These are phyloP conservation scores for Dendrolimus houi DNA, from an alignment of 2,888 invertebrate genomes.

Conservation along the genomic window DNA sequence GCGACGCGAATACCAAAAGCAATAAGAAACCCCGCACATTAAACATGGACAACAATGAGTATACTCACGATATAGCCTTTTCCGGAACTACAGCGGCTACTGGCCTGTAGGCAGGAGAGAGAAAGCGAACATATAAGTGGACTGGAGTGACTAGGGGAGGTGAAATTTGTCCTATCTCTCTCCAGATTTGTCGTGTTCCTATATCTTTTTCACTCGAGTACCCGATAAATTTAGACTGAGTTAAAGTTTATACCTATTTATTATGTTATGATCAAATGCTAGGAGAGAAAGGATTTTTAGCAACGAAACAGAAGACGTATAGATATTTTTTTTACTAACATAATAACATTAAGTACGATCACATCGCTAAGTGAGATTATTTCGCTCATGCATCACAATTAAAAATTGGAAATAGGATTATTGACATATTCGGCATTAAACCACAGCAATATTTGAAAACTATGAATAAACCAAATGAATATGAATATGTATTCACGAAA, in stretches of 20 bases:
- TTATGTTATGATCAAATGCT: background rate
- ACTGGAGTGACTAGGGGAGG: constrained; percentile 58
- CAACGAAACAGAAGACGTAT: constrained; percentile 40
- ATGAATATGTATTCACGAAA: background rate
- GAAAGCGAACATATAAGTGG: constrained; percentile 76
- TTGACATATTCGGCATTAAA: background rate
- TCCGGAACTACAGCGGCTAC: constrained; percentile 94
- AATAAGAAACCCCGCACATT: constrained; percentile 33
- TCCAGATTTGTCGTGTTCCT: constrained; percentile 12
- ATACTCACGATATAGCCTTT: constrained; percentile 96
- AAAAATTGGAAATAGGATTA: background rate
- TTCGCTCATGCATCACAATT: constrained; percentile 31
- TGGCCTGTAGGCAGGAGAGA: constrained; percentile 83
- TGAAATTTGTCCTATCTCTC: constrained; percentile 54
- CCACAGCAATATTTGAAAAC: background rate
- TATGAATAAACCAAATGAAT: background rate
- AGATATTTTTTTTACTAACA: constrained; percentile 6
- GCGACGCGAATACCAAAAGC: constrained; percentile 31
- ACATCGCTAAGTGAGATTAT: constrained; percentile 37
- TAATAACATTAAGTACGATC: constrained; percentile 25
- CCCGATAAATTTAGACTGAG: too few species aligned
- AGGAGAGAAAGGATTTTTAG: constrained; percentile 45
- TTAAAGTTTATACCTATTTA: background rate
- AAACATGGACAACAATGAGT: constrained; percentile 60
- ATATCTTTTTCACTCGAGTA: background rate